phyloP scores from a whole-genome alignment of 2,113 vertebrate genomes.

The Bubalus kerabau region DNA sequence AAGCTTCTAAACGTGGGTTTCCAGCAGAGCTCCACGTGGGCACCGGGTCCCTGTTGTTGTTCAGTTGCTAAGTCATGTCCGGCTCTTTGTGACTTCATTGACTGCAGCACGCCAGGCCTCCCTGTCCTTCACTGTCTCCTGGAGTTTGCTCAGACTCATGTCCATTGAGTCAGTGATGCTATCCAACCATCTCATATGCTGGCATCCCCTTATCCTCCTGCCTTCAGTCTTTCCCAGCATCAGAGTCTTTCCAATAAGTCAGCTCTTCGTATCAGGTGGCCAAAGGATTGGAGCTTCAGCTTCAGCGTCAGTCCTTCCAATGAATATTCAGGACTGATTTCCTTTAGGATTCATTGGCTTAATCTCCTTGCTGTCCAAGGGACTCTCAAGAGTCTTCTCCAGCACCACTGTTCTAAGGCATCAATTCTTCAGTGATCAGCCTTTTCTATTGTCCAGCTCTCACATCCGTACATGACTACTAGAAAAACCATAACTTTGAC shows the following conservation, averaged over 20 bases:
- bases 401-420: neutral
- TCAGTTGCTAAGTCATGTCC: neutral
- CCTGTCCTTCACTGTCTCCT: neutral
- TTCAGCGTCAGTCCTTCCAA: neutral
- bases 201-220: neutral
- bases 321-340: neutral
- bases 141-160: neutral
- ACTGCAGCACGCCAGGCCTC: neutral
- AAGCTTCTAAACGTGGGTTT: neutral
- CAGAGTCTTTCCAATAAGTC: neutral
- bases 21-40: fast-evolving
- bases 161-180: neutral
- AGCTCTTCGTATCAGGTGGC: neutral
- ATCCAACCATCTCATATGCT: neutral
- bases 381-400: neutral
- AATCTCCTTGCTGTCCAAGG: neutral
- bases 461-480: neutral
- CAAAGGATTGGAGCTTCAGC: neutral
- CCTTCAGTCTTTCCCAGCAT: neutral
- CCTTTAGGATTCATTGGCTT: neutral
- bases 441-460: neutral
- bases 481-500: neutral
- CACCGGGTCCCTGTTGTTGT: neutral
- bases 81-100: neutral
- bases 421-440: neutral